phyloP scores from a whole-genome alignment of 2,797 vertebrate genomes.

The Eutrigla gurnardus region DNA sequence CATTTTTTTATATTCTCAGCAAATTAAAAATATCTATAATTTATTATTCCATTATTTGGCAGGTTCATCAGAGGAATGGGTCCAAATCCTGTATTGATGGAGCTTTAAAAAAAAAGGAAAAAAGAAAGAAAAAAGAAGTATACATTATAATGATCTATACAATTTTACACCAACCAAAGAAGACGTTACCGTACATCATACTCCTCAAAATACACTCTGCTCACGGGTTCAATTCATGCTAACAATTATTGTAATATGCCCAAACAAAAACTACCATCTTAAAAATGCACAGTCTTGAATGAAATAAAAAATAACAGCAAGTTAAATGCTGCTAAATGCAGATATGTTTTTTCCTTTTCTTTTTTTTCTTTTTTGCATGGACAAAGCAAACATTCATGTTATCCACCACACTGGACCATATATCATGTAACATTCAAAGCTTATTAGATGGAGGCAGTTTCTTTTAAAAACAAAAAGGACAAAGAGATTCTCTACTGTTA shows the following conservation, averaged over 20 bases:
- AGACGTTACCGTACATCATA: constrained; percentile 55
- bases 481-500: constrained; percentile 33
- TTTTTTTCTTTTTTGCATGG: constrained; percentile 40
- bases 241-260: constrained; percentile 46
- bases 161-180: constrained; percentile 77
- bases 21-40: constrained; percentile 54
- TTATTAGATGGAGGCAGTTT: constrained; percentile 45
- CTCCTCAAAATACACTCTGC: constrained; percentile 59
- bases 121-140: constrained; percentile 36
- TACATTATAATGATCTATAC: constrained; percentile 67
- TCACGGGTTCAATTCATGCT: constrained; percentile 54
- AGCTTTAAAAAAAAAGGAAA: constrained; percentile 36
- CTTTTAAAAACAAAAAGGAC: constrained; percentile 40
- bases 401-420: constrained; percentile 49
- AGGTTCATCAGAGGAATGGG: constrained; percentile 81
- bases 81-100: constrained; percentile 77
- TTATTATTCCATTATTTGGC: constrained; percentile 59
- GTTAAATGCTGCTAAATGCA: constrained; percentile 59
- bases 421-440: constrained; percentile 66
- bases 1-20: constrained; percentile 27
- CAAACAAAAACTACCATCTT: constrained; percentile 53
- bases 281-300: constrained; percentile 58
- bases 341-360: constrained; percentile 14
- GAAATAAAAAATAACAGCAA: constrained; percentile 61
- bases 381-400: constrained; percentile 66